Conservation (phyloP, 1,140 invertebrate genomes). For the Stratiolaelaps scimitus region DNA sequence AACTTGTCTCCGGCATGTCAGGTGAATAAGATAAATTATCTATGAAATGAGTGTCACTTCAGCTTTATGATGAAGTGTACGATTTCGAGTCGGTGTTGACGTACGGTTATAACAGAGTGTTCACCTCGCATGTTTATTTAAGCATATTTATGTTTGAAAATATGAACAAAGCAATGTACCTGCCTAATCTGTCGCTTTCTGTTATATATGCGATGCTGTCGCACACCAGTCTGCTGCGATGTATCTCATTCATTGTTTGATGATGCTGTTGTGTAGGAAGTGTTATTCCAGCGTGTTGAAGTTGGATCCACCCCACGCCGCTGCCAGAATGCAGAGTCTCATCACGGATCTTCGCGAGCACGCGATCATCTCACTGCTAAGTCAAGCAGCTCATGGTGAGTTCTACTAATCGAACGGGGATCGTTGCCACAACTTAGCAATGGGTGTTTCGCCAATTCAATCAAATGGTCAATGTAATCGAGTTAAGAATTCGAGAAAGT, state of each 20-base stretch:
- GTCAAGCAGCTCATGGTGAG: conserved; percentile 55
- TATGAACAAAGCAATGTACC: too few species aligned
- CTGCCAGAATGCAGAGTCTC: conserved; percentile 64
- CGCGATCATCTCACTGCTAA: conserved; percentile 69
- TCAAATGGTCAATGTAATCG: background rate
- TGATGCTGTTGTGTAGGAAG: conserved; percentile 36
- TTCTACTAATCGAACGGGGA: too few species aligned
- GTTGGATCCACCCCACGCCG: conserved; percentile 63
- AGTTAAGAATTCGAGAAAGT: too few species aligned
- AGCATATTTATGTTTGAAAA: too few species aligned
- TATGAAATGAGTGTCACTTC: too few species aligned
- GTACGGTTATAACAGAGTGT: too few species aligned
- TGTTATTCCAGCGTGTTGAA: conserved; percentile 39
- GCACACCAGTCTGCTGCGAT: too few species aligned
- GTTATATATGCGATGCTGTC: too few species aligned
- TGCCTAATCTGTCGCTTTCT: too few species aligned
- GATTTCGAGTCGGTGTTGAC: too few species aligned
- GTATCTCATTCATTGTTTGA: conserved; percentile 31
- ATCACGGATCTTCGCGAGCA: conserved; percentile 74
- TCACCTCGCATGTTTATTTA: too few species aligned
- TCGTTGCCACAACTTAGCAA: background rate
- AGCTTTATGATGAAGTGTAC: background rate
- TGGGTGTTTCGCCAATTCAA: background rate
- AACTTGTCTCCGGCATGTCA: conserved; percentile 58
- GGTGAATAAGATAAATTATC: too few species aligned